These are phyloP conservation scores for Galaxea fascicularis DNA, from an alignment of 92 coral and sea anemone genomes.

Conservation along the genomic window DNA sequence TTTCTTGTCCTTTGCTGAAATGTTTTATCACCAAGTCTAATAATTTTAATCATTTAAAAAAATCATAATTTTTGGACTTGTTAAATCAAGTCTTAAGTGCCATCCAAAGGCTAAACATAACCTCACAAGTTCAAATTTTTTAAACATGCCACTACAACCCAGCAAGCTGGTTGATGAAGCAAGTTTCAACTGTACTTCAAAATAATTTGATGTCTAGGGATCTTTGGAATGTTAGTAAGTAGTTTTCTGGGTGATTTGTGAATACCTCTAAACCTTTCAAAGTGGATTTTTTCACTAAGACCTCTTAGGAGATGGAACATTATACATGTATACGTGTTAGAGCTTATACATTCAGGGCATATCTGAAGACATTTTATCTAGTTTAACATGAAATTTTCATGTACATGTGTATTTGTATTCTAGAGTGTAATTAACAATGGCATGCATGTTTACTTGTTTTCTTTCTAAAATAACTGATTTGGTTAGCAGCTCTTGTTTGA, in stretches of 20 bases:
- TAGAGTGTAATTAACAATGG: too few relatives aligned
- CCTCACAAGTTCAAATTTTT: too few relatives aligned
- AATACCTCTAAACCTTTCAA: background rate
- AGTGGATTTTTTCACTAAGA: background rate
- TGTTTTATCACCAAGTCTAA: too few relatives aligned
- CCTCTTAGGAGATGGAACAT: background rate
- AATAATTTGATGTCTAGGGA: background rate
- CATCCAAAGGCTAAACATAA: too few relatives aligned
- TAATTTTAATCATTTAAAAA: too few relatives aligned
- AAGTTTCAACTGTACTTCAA: background rate
- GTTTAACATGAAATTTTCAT: background rate
- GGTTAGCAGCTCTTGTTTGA: background rate
- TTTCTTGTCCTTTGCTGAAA: too few relatives aligned
- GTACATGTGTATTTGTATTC: background rate
- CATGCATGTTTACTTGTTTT: too few relatives aligned
- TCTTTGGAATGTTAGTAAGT: constrained; percentile 11
- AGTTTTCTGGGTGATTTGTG: background rate
- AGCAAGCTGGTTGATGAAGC: background rate
- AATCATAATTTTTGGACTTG: too few relatives aligned
- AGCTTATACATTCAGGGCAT: background rate
- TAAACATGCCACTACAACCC: too few relatives aligned
- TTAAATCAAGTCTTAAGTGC: too few relatives aligned
- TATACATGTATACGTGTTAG: background rate
- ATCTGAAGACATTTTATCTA: background rate
- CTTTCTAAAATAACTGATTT: background rate